phyloP scores from a whole-genome alignment of 2,113 vertebrate species.

The Serilophus lunatus region DNA sequence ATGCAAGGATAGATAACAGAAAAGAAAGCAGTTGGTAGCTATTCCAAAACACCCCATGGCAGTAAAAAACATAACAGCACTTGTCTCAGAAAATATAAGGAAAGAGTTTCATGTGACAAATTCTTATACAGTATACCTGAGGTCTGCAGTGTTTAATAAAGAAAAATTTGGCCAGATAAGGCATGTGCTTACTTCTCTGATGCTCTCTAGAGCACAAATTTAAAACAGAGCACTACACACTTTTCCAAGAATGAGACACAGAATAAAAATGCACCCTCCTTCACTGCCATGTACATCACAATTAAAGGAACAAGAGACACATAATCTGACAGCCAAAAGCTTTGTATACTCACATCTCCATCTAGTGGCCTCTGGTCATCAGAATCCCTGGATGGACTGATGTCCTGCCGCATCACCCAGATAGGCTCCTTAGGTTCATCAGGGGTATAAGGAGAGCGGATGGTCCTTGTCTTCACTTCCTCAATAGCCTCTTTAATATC shows the following conservation, averaged over 20 bases:
- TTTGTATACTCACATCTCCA: constrained; percentile 84
- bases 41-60: background rate
- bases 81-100: background rate
- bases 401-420: constrained; percentile 97
- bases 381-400: constrained; percentile 89
- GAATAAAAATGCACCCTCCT: background rate
- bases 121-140: background rate
- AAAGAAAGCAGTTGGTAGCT: background rate
- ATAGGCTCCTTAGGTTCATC: constrained; percentile 96
- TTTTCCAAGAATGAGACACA: background rate
- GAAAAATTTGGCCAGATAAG: background rate
- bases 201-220: background rate
- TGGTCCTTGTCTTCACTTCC: constrained; percentile 95
- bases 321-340: background rate
- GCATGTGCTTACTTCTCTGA: background rate
- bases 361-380: constrained; percentile 84
- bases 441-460: constrained; percentile 95
- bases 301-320: background rate
- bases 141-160: background rate
- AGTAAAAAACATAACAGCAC: background rate
- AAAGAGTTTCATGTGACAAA: background rate
- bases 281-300: background rate
- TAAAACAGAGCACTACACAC: background rate
- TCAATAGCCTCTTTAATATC: constrained; percentile 98
- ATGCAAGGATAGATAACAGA: background rate